phyloP scores from a whole-genome alignment of 2,797 vertebrate genomes.

The Aythya fuligula region DNA sequence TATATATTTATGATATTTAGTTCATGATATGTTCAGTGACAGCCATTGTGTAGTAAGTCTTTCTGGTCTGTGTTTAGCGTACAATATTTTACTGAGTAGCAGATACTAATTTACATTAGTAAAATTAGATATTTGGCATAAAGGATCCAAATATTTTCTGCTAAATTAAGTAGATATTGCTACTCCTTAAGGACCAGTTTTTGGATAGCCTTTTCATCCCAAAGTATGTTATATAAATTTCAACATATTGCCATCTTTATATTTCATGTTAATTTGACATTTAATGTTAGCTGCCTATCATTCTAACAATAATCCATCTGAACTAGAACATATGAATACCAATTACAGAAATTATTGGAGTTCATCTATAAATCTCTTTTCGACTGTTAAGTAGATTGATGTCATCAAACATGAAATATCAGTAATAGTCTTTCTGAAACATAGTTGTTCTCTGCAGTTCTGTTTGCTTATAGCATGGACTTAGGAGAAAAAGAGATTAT shows the following conservation, averaged over 20 bases:
- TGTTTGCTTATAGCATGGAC: background rate
- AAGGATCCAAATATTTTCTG: constrained; percentile 27
- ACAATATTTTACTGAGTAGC: constrained; percentile 23
- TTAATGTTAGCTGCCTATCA: constrained; percentile 67
- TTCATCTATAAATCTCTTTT: constrained; percentile 51
- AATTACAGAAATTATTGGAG: constrained; percentile 52
- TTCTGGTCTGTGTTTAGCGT: background rate
- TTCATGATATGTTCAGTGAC: background rate
- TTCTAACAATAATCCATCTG: constrained; percentile 61
- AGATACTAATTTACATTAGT: constrained; percentile 20
- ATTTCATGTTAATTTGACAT: constrained; percentile 75
- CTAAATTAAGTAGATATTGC: constrained; percentile 43
- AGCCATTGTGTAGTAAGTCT: background rate
- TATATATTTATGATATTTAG: background rate
- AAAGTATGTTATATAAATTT: constrained; percentile 58
- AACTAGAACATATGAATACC: constrained; percentile 47
- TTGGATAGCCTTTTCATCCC: constrained; percentile 47
- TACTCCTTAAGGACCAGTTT: constrained; percentile 51
- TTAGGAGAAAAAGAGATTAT: background rate
- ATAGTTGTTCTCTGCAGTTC: constrained; percentile 16
- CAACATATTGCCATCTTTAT: constrained; percentile 42
- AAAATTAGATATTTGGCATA: constrained; percentile 26
- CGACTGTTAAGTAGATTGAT: constrained; percentile 35
- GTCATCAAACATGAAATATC: constrained; percentile 35
- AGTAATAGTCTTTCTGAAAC: constrained; percentile 58